A percentile compares a stretch with the other conserved stretches of the same genome.
Evolutionary conservation across 2,888 invertebrate genomes (phyloP).

Genomic region (Alsophila aescularia): DNA sequence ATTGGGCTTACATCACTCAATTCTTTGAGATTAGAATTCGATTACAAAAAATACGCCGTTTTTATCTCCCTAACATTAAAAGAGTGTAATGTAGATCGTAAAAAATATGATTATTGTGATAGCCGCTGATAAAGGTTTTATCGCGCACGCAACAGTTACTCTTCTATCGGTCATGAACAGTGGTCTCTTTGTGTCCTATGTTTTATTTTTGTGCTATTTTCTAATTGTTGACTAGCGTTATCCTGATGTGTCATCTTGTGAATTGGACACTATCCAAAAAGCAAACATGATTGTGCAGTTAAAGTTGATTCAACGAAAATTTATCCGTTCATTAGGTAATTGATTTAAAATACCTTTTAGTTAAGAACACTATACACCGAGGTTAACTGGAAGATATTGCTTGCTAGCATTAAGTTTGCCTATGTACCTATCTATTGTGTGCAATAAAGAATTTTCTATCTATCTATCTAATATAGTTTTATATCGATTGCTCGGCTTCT

Average conservation of each 20-base stretch:
- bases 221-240: not conserved
- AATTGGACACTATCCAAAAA: not conserved
- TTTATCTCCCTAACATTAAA: not conserved
- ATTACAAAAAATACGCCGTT: not conserved
- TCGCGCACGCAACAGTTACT: not conserved
- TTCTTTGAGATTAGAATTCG: not conserved
- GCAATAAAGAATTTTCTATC: too few species aligned
- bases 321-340: not conserved
- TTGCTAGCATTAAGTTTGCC: too few species aligned
- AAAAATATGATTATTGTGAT: conserved; percentile 18
- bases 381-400: too few species aligned
- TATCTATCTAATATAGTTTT: too few species aligned
- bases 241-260: not conserved
- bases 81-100: not conserved
- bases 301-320: conserved; percentile 7
- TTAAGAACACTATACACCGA: too few species aligned
- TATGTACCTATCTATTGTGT: too few species aligned
- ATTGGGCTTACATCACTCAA: too few species aligned
- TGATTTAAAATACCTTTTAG: not conserved
- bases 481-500: too few species aligned
- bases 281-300: conserved; percentile 10
- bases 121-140: conserved; percentile 17
- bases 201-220: not conserved
- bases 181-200: not conserved
- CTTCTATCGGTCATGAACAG: conserved; percentile 1